Evolutionary conservation across 2,113 vertebrate genomes (phyloP), one percentile per base, ranked within the genome.

Genomic region (Anguilla rostrata): DNA sequence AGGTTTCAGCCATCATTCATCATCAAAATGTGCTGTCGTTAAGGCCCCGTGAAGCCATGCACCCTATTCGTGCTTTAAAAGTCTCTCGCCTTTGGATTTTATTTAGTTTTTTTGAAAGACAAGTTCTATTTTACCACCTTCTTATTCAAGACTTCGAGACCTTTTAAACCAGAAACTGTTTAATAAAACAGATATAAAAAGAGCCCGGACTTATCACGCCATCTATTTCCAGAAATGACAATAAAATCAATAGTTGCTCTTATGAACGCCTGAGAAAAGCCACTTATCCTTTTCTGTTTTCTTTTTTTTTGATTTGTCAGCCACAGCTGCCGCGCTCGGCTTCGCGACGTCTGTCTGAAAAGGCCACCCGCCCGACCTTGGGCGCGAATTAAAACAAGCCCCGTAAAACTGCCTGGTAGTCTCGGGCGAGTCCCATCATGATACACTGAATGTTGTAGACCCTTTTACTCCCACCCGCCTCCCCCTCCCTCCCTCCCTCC

Each of bases 401-500:
- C 60, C 5, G 60, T 66, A 66, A 66, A 66, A 66, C 22, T 34
- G 26, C 60, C 60, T 66, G 60, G 22, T 66, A 22, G 18, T 66
- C 60, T 26, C 18, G 22, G 26, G 60, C 5, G 60, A 66, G 18
- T 66, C 20, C 20, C 60, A 66, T 26, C 18, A 26, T 6, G 60
- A 66, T 8, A 66, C 60, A 26, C 22, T 6, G 22, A 20, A 66
- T 20, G 22, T 22, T 66, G 26, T 26, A 66, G 60, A 34, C 2
- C 9, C n/a, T 75, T 41, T 83, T 87, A 89, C 88, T 56, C 63
- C 82, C 34, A 34, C 43, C 43, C 43, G 1, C 43, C 43, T 46
- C 43, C 43, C 3, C 89, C 91, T n/a, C n/a, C n/a, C n/a, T n/a
- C n/a, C n/a, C n/a, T 91, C 34, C 34, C 34, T 34, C 34, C 34